A percentile compares a stretch with the other conserved stretches of the same genome.
Evolutionary conservation across 2,113 vertebrate species (phyloP).

Genomic region (Martes martes): DNA sequence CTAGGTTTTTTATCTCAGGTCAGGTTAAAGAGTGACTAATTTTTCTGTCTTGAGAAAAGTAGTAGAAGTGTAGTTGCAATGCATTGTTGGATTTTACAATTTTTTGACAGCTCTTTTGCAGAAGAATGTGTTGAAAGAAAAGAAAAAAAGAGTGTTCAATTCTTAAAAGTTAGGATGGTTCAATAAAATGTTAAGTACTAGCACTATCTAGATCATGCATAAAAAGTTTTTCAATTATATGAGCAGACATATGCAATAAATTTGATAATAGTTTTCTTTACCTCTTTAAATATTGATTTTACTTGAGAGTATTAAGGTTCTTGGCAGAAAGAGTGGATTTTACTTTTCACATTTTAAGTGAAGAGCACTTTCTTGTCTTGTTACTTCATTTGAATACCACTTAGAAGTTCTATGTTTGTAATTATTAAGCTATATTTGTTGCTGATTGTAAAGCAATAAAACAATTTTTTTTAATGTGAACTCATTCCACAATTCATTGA

Average conservation of each 20-base stretch:
- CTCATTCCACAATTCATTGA: neutral
- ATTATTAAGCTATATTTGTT: conserved; percentile 10
- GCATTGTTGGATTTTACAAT: neutral
- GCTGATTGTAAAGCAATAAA: conserved; percentile 18
- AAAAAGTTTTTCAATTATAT: neutral
- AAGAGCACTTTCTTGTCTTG: neutral
- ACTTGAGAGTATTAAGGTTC: conserved; percentile 3
- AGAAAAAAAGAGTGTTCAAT: neutral
- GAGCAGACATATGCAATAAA: neutral
- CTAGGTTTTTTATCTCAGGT: neutral
- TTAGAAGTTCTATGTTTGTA: conserved; percentile 27
- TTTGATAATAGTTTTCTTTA: neutral
- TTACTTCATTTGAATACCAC: neutral
- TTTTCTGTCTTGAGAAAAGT: neutral
- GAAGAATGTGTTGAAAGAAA: neutral
- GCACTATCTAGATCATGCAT: neutral
- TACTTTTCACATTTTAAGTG: conserved; percentile 28
- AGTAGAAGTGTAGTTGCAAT: neutral
- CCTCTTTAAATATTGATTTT: conserved; percentile 1
- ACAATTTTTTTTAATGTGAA: neutral
- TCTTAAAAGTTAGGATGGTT: neutral
- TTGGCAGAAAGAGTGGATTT: neutral
- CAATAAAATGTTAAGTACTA: neutral
- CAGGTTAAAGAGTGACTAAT: neutral
- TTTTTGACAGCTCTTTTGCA: neutral